A percentile compares a stretch with the other conserved stretches of the same genome.
phyloP scores from a whole-genome alignment of 2,797 vertebrate genomes.

The Echiichthys vipera region DNA sequence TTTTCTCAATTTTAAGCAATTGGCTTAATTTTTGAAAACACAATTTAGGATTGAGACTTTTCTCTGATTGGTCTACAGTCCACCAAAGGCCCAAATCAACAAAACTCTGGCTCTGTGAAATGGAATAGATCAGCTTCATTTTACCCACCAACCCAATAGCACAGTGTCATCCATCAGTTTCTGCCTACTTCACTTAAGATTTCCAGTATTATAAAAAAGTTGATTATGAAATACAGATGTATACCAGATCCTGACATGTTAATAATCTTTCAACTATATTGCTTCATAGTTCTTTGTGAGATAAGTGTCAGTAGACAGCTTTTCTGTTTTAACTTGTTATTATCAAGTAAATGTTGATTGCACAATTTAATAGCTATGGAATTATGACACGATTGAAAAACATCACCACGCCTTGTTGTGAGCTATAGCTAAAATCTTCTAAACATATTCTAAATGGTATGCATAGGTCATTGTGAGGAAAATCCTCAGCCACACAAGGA shows the following conservation, averaged over 20 bases:
- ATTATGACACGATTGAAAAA: too few relatives aligned
- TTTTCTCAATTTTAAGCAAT: neutral
- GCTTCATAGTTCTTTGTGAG: neutral
- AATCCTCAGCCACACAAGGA: neutral
- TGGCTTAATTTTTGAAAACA: slow-evolving; percentile 12
- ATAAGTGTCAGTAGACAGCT: too few relatives aligned
- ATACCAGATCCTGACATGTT: slow-evolving; percentile 10
- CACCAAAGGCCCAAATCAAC: slow-evolving; percentile 27
- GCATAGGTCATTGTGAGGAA: neutral
- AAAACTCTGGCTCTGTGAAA: slow-evolving; percentile 1
- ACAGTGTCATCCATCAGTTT: slow-evolving; percentile 1
- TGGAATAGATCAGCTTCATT: slow-evolving; percentile 23
- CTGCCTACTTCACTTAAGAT: neutral
- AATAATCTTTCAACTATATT: neutral
- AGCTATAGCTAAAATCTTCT: too few relatives aligned
- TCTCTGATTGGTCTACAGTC: slow-evolving; percentile 10
- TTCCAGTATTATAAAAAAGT: slow-evolving; percentile 22
- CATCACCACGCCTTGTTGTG: too few relatives aligned
- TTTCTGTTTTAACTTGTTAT: too few relatives aligned
- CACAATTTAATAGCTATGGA: too few relatives aligned
- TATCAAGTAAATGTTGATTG: too few relatives aligned
- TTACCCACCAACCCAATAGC: slow-evolving; percentile 2
- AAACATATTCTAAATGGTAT: neutral
- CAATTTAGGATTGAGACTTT: neutral
- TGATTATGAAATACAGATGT: slow-evolving; percentile 14